phyloP scores from a whole-genome alignment of 2,113 vertebrate genomes.

The Rhineura floridana region DNA sequence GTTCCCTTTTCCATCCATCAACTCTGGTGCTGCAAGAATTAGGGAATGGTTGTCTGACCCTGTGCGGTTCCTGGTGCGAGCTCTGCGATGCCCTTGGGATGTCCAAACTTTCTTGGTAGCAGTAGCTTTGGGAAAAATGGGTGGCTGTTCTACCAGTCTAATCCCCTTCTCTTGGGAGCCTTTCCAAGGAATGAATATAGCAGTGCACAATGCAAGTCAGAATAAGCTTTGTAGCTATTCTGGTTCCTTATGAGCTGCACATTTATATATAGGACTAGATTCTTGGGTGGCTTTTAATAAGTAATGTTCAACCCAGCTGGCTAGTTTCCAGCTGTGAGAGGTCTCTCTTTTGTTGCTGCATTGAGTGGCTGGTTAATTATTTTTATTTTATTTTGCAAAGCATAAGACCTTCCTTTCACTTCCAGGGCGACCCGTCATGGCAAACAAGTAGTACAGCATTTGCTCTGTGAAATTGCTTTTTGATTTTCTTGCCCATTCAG shows the following conservation, averaged over 20 bases:
- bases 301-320: accelerated
- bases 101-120: background rate
- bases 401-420: background rate
- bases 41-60: background rate
- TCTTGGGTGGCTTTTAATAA: background rate
- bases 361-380: background rate
- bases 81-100: background rate
- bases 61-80: background rate
- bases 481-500: conserved; percentile 16
- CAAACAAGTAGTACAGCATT: background rate
- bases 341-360: background rate
- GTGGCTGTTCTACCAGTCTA: background rate
- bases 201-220: background rate
- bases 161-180: background rate
- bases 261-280: background rate
- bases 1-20: background rate
- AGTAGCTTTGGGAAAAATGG: background rate
- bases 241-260: background rate
- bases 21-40: background rate
- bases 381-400: background rate
- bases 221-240: background rate
- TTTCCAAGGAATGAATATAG: background rate
- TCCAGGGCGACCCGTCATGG: background rate
- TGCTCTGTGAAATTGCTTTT: background rate
- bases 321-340: background rate